phyloP scores from a whole-genome alignment of 1,140 invertebrate genomes.

The Calliphora vicina region DNA sequence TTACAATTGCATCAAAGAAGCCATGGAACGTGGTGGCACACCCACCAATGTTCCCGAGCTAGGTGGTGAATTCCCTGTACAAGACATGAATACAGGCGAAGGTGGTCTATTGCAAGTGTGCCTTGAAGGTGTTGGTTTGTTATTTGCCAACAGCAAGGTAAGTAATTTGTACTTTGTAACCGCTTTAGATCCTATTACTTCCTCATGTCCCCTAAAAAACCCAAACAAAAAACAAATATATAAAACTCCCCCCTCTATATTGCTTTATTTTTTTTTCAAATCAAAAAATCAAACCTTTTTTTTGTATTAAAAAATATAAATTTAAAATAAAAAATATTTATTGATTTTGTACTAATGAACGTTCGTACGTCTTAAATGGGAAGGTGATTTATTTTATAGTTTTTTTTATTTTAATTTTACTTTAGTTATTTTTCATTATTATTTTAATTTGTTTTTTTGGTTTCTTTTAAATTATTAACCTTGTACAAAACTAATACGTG shows the following conservation, averaged over 20 bases:
- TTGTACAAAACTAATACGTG: constrained; percentile 27
- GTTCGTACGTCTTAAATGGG: constrained; percentile 28
- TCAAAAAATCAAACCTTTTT: constrained; percentile 13
- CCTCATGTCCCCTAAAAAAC: neutral
- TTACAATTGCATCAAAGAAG: constrained; percentile 98
- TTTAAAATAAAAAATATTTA: neutral
- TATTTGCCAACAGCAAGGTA: constrained; percentile 99
- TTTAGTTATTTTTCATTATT: neutral
- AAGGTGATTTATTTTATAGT: constrained; percentile 20
- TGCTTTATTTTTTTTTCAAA: constrained; percentile 30
- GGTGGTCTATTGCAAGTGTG: constrained; percentile 98
- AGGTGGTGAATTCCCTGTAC: constrained; percentile 98
- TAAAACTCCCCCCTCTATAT: neutral
- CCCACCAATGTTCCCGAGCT: constrained; percentile 84
- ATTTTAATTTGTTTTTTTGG: too few relatives aligned
- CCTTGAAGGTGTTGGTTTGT: constrained; percentile 97
- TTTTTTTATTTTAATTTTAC: constrained; percentile 19
- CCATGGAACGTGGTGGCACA: constrained; percentile 94
- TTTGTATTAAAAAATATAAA: constrained; percentile 13
- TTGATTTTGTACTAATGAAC: constrained; percentile 21
- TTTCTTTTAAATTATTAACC: constrained; percentile 7
- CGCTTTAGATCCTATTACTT: constrained; percentile 3
- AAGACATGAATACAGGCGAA: constrained; percentile 95
- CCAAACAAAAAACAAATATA: neutral
- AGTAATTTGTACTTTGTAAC: constrained; percentile 43